Conservation (phyloP, 1,140 invertebrate genomes). For the Batillaria attramentaria region DNA sequence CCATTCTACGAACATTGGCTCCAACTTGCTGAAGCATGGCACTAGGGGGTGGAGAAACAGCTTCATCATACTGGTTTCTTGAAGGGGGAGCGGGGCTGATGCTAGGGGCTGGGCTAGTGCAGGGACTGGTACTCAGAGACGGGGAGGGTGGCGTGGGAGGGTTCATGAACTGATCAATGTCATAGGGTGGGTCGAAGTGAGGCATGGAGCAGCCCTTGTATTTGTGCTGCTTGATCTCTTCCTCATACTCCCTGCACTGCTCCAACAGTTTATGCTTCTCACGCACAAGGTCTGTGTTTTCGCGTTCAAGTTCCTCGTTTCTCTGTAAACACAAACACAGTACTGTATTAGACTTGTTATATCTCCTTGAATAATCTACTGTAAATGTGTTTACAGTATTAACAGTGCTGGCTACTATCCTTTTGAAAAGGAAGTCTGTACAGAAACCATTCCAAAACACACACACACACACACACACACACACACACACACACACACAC, state of each 20-base stretch:
- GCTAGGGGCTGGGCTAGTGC: not conserved
- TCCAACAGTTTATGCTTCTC: constrained; percentile 17
- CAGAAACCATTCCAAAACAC: too few relatives aligned
- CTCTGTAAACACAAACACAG: constrained; percentile 11
- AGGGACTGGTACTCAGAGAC: not conserved
- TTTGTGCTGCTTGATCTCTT: constrained; percentile 26
- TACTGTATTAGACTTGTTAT: too few relatives aligned
- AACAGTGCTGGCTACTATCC: too few relatives aligned
- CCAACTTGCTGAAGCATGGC: too few relatives aligned
- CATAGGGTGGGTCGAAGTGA: constrained; percentile 12
- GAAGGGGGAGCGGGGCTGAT: constrained; percentile 6
- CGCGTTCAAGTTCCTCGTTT: constrained; percentile 22
- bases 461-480: too few relatives aligned
- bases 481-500: too few relatives aligned
- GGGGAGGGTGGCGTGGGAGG: not conserved
- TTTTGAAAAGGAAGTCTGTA: too few relatives aligned
- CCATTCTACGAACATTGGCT: not conserved
- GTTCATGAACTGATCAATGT: constrained; percentile 15
- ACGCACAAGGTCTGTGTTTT: constrained; percentile 8
- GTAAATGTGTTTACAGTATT: too few relatives aligned
- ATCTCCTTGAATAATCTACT: too few relatives aligned
- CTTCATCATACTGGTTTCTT: not conserved
- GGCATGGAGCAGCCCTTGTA: constrained; percentile 14
- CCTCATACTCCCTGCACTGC: constrained; percentile 17
- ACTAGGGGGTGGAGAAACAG: not conserved